Percentiles rank a stretch among this genome's conserved stretches.
Evolutionary conservation across 1,140 invertebrate genomes (phyloP).

Genomic region (Trachymyrmex cornetzi): DNA sequence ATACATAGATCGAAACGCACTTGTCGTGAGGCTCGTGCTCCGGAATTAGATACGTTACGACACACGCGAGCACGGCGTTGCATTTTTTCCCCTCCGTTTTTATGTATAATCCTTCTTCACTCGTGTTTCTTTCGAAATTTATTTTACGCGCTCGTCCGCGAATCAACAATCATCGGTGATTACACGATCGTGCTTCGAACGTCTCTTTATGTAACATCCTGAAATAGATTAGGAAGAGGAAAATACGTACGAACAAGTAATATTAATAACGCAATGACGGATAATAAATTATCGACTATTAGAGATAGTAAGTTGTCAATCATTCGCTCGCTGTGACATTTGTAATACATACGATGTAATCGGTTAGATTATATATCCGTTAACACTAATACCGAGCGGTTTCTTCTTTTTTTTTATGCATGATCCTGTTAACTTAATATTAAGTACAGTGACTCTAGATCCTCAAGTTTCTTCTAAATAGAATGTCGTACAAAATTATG

Average conservation of each 20-base stretch:
- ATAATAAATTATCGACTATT: neutral
- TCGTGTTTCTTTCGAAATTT: neutral
- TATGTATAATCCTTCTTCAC: neutral
- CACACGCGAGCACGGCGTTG: neutral
- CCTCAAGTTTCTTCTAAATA: no score
- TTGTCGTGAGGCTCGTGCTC: slow-evolving; percentile 27
- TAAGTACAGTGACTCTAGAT: no score
- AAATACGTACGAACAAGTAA: neutral
- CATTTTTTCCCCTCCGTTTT: neutral
- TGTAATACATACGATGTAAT: neutral
- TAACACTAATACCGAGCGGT: no score
- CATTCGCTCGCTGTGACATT: neutral
- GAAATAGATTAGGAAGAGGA: neutral
- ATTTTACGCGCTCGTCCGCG: neutral
- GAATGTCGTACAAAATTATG: no score
- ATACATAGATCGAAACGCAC: slow-evolving; percentile 64
- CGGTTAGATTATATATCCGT: no score
- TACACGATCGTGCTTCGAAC: neutral
- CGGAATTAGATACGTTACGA: slow-evolving; percentile 59
- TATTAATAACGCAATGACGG: neutral
- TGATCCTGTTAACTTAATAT: no score
- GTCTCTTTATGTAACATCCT: neutral
- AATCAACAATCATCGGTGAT: neutral
- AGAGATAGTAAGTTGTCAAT: neutral
- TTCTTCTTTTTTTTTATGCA: no score